Percentiles rank a stretch among this genome's conserved stretches.
Conservation (phyloP, 2,888 invertebrate genomes). For the Parnassius mnemosyne region DNA sequence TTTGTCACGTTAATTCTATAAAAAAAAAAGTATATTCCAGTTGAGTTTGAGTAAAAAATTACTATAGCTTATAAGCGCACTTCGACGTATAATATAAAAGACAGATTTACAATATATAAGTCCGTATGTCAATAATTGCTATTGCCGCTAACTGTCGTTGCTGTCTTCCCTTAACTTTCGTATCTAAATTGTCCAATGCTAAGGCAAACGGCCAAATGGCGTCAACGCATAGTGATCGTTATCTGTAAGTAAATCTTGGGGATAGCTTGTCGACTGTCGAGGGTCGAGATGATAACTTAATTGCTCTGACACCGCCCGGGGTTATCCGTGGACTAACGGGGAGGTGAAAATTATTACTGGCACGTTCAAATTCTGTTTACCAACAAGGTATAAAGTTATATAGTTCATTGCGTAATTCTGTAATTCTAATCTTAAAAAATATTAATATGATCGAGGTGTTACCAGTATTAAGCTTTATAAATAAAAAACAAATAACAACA, state of each 20-base stretch:
- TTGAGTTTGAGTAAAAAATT: slow-evolving; percentile 37
- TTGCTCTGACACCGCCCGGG: slow-evolving; percentile 58
- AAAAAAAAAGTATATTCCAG: neutral
- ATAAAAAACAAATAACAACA: no score
- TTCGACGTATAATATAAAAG: slow-evolving; percentile 62
- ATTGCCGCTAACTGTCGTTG: slow-evolving; percentile 68
- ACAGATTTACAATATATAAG: slow-evolving; percentile 53
- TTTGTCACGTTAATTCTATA: no score
- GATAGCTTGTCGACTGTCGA: slow-evolving; percentile 56
- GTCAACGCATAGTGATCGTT: slow-evolving; percentile 68
- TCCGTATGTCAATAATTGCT: slow-evolving; percentile 62
- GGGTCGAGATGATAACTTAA: slow-evolving; percentile 66
- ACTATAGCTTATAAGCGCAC: slow-evolving; percentile 39
- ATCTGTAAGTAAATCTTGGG: slow-evolving; percentile 66
- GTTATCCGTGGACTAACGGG: slow-evolving; percentile 52
- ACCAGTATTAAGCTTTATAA: no score
- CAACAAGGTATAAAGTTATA: neutral
- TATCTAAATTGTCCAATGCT: slow-evolving; percentile 71
- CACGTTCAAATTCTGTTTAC: slow-evolving; percentile 23
- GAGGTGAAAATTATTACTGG: slow-evolving; percentile 17
- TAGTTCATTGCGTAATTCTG: neutral
- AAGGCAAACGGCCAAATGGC: slow-evolving; percentile 69
- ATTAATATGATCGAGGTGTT: no score
- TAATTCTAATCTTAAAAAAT: no score
- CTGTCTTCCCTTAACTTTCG: slow-evolving; percentile 51